These are phyloP conservation scores for Sander vitreus DNA, from an alignment of 2,113 vertebrate genomes.

Conservation along the genomic window DNA sequence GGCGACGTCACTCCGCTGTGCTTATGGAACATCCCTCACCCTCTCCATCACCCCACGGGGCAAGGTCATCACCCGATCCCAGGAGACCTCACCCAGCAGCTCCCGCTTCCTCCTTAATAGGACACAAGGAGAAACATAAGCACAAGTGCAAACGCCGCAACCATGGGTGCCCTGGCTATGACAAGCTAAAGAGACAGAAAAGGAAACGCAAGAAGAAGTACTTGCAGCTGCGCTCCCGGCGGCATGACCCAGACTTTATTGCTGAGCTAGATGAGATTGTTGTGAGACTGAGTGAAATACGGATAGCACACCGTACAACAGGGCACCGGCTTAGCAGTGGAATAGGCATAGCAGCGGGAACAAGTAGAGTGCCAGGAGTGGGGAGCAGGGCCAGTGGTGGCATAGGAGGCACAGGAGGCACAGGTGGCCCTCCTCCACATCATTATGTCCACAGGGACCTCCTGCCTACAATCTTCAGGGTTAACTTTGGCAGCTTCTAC, in stretches of 20 bases:
- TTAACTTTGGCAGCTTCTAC: slow-evolving; percentile 96
- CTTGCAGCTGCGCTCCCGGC: slow-evolving; percentile 88
- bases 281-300: slow-evolving; percentile 91
- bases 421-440: slow-evolving; percentile 88
- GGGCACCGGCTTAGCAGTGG: slow-evolving; percentile 79
- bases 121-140: slow-evolving; percentile 97
- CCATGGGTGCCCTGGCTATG: slow-evolving; percentile 94
- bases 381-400: slow-evolving; percentile 67
- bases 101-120: slow-evolving; percentile 74
- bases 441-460: slow-evolving; percentile 94
- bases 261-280: slow-evolving; percentile 95
- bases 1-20: slow-evolving; percentile 87
- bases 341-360: slow-evolving; percentile 70
- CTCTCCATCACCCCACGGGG: slow-evolving; percentile 83
- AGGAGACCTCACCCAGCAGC: slow-evolving; percentile 83
- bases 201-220: slow-evolving; percentile 99
- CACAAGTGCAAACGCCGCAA: slow-evolving; percentile 96
- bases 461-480: slow-evolving; percentile 95
- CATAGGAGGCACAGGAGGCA: slow-evolving; percentile 73
- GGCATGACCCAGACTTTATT: slow-evolving; percentile 95
- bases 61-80: slow-evolving; percentile 85
- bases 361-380: slow-evolving; percentile 69
- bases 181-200: slow-evolving; percentile 97
- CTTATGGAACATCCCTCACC: slow-evolving; percentile 92
- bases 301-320: slow-evolving; percentile 94